Evolutionary conservation across 1,140 invertebrate species (phyloP).

Genomic region (Cyclina sinensis): DNA sequence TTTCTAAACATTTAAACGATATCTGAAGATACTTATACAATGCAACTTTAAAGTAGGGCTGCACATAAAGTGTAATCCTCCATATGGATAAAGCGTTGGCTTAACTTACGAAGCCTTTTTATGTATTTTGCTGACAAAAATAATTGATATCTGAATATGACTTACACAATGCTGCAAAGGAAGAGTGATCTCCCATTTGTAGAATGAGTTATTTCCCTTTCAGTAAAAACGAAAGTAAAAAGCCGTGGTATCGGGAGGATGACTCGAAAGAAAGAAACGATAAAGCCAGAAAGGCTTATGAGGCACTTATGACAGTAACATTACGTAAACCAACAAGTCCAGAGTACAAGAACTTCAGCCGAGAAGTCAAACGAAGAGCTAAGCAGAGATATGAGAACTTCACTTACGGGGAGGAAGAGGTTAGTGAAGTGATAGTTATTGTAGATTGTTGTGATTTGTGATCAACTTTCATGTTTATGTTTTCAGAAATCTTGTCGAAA

Average conservation of each 20-base stretch:
- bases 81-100: too few species aligned
- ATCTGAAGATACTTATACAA: too few species aligned
- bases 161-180: too few species aligned
- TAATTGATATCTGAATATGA: too few species aligned
- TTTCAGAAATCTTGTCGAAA: too few species aligned
- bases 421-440: slow-evolving; percentile 77
- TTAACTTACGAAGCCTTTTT: too few species aligned
- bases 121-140: too few species aligned
- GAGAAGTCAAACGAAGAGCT: slow-evolving; percentile 93
- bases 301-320: slow-evolving; percentile 96
- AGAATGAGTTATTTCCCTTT: slow-evolving; percentile 46
- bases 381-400: slow-evolving; percentile 93
- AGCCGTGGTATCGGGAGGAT: slow-evolving; percentile 94
- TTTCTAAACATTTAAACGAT: too few species aligned
- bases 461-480: too few species aligned
- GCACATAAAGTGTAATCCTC: too few species aligned
- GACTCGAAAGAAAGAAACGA: slow-evolving; percentile 93
- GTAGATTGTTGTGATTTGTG: too few species aligned
- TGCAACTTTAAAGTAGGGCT: too few species aligned
- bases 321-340: slow-evolving; percentile 91
- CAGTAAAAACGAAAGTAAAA: slow-evolving; percentile 87
- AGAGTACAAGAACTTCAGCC: slow-evolving; percentile 90
- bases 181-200: not conserved
- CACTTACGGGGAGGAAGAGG: slow-evolving; percentile 87
- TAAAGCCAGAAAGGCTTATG: slow-evolving; percentile 95